Base-by-base conservation (phyloP, 23 tunicate genomes). In the Trididemnum nubilum region DNA sequence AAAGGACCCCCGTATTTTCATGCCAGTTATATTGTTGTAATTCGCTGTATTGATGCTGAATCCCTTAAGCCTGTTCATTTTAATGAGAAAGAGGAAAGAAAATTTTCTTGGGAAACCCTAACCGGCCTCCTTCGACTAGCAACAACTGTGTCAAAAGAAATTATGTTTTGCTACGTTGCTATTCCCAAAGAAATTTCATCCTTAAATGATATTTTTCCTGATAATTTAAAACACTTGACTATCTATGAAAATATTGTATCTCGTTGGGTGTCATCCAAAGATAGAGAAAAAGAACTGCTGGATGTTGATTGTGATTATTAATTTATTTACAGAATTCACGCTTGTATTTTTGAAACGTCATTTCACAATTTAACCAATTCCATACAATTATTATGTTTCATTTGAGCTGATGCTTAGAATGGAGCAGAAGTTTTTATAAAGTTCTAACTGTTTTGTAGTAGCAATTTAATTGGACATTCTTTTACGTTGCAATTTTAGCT, bases 1-100 rank as follows among this genome's bases (percentile, higher is more conserved):
- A 84, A 84, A 34, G 98, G 98, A 21, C 90, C 87, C 25, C 73
- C 88, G 34, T 87, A 40, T 69, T 87, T 73, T 36, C 98, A 93
- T 65, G 84, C 98, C 0, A 86, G 82, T 33, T 93, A 81, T 63
- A 81, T 90, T 51, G 87, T 85, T 24, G 82, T 82, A 0, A 69
- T 85, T 52, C 59, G 40, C 24, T 51, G 84, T 7, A 79, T 85
- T 36, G 44, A 71, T 78, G 79, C 72, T 24, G 66, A 67, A 52
- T 28, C 90, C 0, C 31, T 85, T 60, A 65, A 78, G 79, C 82
- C 58, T 37, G 12, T 73, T 18, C 2, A 2, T 39, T 78, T 54
- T 24, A 69, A 50, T 65, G 84, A 36, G 1, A 39, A 25, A 9
- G 51, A 69, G 38, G 61, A 51, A 82, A 89, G 87, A 77, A 37